Evolutionary conservation across 2,113 vertebrate genomes (phyloP), one percentile per base, ranked within the genome.

Genomic region (Proterorhinus semilunaris): DNA sequence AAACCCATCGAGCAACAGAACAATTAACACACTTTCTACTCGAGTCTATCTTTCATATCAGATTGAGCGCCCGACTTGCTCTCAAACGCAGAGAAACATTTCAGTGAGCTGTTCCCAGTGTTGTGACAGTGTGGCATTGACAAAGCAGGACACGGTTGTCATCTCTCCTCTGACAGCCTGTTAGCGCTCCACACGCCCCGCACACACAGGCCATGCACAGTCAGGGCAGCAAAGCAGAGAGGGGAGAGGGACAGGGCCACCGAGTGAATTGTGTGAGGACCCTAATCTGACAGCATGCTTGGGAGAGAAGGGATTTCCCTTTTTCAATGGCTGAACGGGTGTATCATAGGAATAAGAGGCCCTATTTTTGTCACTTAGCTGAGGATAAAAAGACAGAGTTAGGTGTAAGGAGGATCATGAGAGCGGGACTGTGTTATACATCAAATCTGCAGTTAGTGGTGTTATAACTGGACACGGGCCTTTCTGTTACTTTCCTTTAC

Each of bases 81-180:
- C 61, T 12, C 57, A 46, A 63, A 91, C 84, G 83, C 91, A 89
- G 86, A 90, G 92, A 92, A 91, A 91, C 79, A 92, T 93, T 91
- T 95, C 91, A 93, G 91, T 78, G 86, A 93, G 92, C 90, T 87
- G 90, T 90, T 87, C 83, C 83, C 90, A 93, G 66, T 89, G 89
- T 92, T 82, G 86, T 88, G 86, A 88, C 89, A 75, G 78, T 88
- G 62, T 88, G 93, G 93, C 91, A 84, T 68, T 94, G 93, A 94
- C 92, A 92, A 90, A 91, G 91, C 67, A 83, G 92, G 91, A 93
- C 93, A 90, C 86, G 89, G 89, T 90, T 95, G 95, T 96, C 94
- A 95, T 93, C 91, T 95, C 95, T 92, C 88, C 90, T 95, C 94
- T 93, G 92, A 91, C 82, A 88, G 75, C 78, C 85, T 82, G 91